Base-by-base conservation (phyloP, 2,113 vertebrate genomes). In the Strix aluco region DNA sequence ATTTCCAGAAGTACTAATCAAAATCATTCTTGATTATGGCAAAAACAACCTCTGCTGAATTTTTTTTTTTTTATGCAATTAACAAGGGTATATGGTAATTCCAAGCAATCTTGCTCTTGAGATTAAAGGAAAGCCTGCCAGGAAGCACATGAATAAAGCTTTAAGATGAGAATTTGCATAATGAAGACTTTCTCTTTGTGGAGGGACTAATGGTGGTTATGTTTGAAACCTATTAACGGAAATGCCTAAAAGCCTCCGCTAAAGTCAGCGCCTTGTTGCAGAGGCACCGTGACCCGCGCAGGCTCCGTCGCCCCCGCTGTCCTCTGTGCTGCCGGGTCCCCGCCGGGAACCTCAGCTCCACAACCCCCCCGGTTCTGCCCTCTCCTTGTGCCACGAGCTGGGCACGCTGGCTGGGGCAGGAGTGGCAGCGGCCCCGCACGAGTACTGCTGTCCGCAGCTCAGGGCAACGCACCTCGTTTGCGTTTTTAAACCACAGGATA, bases 161-260 rank as follows among this genome's bases (percentile, higher is more conserved):
- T 98, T 97, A 98, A 98, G 97, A 98, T 97, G 96, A 97, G 96
- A 97, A 98, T 98, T 98, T 98, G 97, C 98, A 98, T 98, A 98
- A 98, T 98, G 98, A 98, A 97, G 96, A 96, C 92, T 91, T 90
- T 96, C 80, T 94, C 94, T 96, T 95, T 85, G 78, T 92, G 81
- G 71, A 96, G 42, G 71, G 81, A 86, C 88, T 96, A 86, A 62
- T 65, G 93, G 94, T 95, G 88, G 67, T 83, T 94, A 42, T 87
- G 73, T 62, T 89, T 84, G 84, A 97, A 94, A 91, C 91, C 81
- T 92, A 75, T 85, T 88, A 94, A 92, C 10, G 15, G 57, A 84
- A 90, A 87, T 20, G 36, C 46, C 91, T 79, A 78, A 91, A 75
- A 95, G 70, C 84, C 73, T 74, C 66, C 2, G 16, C 77, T 77